A percentile compares a stretch with the other conserved stretches of the same genome.
These are phyloP conservation scores for Rafetus swinhoei DNA, from an alignment of 2,113 vertebrate species.

Conservation along the genomic window DNA sequence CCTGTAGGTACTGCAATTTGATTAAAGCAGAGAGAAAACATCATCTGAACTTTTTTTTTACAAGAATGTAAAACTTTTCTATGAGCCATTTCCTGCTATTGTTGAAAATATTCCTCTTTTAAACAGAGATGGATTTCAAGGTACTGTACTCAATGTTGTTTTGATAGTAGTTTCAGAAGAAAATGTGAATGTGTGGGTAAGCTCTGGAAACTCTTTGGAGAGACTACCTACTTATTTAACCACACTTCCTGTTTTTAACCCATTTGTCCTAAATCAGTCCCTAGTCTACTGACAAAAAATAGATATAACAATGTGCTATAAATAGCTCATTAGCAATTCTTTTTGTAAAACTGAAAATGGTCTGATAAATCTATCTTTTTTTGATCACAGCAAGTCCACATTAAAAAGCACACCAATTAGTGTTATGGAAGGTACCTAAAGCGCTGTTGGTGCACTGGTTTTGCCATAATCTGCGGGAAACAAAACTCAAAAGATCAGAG, in stretches of 20 bases:
- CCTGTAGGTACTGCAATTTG: not conserved
- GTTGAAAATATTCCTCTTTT: slow-evolving; percentile 70
- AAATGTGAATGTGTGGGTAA: slow-evolving; percentile 73
- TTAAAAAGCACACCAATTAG: slow-evolving; percentile 25
- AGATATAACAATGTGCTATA: slow-evolving; percentile 78
- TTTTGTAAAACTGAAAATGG: slow-evolving; percentile 76
- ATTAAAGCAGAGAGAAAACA: slow-evolving; percentile 33
- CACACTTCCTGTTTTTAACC: slow-evolving; percentile 88
- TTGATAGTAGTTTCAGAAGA: slow-evolving; percentile 71
- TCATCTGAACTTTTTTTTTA: slow-evolving; percentile 13
- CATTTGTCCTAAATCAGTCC: slow-evolving; percentile 77
- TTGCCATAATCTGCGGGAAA: not conserved
- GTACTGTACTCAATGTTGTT: slow-evolving; percentile 71
- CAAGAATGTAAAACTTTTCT: slow-evolving; percentile 52
- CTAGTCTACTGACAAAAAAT: slow-evolving; percentile 80
- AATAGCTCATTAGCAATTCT: slow-evolving; percentile 79
- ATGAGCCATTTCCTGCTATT: slow-evolving; percentile 75
- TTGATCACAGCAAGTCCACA: slow-evolving; percentile 59
- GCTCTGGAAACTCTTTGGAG: slow-evolving; percentile 84
- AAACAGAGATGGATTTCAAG: slow-evolving; percentile 66
- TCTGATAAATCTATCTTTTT: slow-evolving; percentile 66
- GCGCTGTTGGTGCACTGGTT: not conserved
- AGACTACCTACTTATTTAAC: slow-evolving; percentile 80
- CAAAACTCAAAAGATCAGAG: not conserved
- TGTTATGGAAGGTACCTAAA: not conserved